Percentiles rank a stretch among this genome's conserved stretches.
phyloP scores from a whole-genome alignment of 2,888 invertebrate species.

The Melieria crassipennis region DNA sequence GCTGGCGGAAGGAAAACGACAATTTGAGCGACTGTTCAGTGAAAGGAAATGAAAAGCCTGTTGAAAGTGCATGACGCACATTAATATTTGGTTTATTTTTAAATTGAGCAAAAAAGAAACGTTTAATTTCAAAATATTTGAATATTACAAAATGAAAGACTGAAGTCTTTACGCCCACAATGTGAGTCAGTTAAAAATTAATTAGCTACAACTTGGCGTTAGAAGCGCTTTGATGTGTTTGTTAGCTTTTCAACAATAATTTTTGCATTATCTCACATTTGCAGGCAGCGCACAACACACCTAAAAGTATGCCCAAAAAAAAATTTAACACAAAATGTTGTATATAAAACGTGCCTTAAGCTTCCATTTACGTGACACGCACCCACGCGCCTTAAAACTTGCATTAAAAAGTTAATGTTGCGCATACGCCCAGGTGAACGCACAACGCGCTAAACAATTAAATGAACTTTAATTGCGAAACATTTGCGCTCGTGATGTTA shows the following conservation, averaged over 20 bases:
- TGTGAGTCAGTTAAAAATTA: neutral
- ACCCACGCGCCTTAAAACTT: too few relatives aligned
- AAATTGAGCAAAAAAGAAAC: neutral
- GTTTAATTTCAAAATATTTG: neutral
- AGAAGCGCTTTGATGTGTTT: neutral
- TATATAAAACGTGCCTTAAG: too few relatives aligned
- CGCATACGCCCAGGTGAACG: constrained; percentile 17
- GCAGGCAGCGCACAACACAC: too few relatives aligned
- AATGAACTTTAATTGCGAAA: too few relatives aligned
- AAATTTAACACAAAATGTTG: too few relatives aligned
- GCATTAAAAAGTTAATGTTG: neutral
- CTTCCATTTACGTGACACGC: too few relatives aligned
- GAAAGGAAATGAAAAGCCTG: neutral
- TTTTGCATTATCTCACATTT: too few relatives aligned
- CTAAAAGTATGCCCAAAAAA: too few relatives aligned
- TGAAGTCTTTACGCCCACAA: too few relatives aligned
- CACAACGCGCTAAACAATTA: too few relatives aligned
- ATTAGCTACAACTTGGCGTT: neutral
- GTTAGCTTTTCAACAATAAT: too few relatives aligned
- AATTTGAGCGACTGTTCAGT: neutral
- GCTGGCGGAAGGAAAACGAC: neutral
- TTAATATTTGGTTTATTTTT: neutral
- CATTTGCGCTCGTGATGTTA: too few relatives aligned
- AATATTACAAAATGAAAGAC: neutral
- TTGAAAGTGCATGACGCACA: neutral